Percentiles rank a stretch among this genome's conserved stretches.
Conservation (phyloP, 1,140 invertebrate genomes). For the Bombus confusus region DNA sequence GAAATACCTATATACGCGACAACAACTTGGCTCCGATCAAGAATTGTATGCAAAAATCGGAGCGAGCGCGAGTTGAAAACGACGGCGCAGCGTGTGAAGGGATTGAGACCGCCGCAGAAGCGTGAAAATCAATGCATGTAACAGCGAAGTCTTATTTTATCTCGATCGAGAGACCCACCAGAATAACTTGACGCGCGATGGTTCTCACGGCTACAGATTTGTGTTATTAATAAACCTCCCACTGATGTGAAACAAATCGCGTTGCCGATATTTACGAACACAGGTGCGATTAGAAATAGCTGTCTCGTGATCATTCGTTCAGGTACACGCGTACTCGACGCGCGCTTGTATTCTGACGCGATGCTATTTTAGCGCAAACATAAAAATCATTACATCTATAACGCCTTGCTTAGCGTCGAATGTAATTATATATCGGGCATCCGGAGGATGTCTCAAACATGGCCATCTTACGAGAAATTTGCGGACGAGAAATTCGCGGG, state of each 20-base stretch:
- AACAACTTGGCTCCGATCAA: neutral
- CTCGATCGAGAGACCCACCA: neutral
- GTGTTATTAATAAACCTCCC: constrained; percentile 4
- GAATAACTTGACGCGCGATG: neutral
- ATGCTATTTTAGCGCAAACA: too few species aligned
- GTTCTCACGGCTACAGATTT: neutral
- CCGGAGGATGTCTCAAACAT: too few species aligned
- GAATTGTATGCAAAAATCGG: neutral
- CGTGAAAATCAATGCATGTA: constrained; percentile 1
- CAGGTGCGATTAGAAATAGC: neutral
- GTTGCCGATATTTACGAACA: constrained; percentile 5
- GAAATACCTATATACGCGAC: too few species aligned
- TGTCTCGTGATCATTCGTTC: neutral
- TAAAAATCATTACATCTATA: too few species aligned
- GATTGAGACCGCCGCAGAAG: neutral
- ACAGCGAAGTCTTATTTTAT: constrained; percentile 9
- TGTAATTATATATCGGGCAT: too few species aligned
- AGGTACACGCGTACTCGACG: neutral
- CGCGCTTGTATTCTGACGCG: too few species aligned
- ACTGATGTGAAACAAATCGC: neutral
- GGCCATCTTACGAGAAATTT: too few species aligned
- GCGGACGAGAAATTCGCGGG: too few species aligned
- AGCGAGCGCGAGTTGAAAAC: constrained; percentile 1
- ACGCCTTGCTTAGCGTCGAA: too few species aligned
- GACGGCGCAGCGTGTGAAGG: neutral